Evolutionary conservation across 2,113 vertebrate species (phyloP).

Genomic region (Mesocricetus auratus): DNA sequence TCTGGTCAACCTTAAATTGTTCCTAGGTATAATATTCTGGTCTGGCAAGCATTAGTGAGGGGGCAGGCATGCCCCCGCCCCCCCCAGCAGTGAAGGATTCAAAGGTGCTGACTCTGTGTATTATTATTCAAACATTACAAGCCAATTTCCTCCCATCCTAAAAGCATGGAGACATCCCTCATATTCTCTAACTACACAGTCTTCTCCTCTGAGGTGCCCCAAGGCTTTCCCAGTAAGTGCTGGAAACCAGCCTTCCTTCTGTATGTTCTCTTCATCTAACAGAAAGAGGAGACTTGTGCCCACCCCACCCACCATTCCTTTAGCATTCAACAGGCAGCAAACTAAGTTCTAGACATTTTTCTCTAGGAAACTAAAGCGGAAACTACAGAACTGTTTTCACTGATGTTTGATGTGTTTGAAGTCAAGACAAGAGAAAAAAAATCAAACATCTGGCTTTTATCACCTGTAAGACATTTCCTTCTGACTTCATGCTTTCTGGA

Average conservation of each 20-base stretch:
- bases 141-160: background rate
- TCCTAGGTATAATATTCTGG: background rate
- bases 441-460: conserved; percentile 5
- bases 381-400: conserved; percentile 79
- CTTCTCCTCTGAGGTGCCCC: background rate
- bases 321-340: background rate
- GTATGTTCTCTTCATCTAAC: background rate
- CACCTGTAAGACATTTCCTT: conserved; percentile 81
- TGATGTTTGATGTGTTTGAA: conserved; percentile 79
- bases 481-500: conserved; percentile 86
- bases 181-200: background rate
- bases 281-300: background rate
- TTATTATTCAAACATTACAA: background rate
- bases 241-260: background rate
- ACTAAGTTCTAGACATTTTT: background rate
- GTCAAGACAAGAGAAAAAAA: conserved; percentile 50
- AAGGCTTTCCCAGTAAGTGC: background rate
- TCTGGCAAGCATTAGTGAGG: background rate
- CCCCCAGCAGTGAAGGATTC: background rate
- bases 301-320: background rate
- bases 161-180: background rate
- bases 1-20: background rate
- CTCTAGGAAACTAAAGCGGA: conserved; percentile 49
- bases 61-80: background rate
- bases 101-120: conserved; percentile 3